A percentile compares a stretch with the other conserved stretches of the same genome.
Evolutionary conservation across 2,113 vertebrate species (phyloP).

Genomic region (Numenius arquata): DNA sequence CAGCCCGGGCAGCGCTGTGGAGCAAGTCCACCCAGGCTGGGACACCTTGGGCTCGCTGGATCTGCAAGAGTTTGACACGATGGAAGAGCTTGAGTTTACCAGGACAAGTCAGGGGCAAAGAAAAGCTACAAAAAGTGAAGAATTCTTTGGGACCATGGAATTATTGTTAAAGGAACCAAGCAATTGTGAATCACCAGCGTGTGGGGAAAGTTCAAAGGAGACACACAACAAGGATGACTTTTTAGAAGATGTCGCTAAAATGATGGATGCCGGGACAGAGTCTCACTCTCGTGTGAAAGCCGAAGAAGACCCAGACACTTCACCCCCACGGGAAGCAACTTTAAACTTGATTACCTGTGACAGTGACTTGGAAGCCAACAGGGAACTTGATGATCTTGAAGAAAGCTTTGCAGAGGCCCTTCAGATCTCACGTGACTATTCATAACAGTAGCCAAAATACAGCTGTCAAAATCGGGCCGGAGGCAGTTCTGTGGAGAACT

Average conservation of each 20-base stretch:
- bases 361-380: constrained; percentile 5
- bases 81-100: not conserved
- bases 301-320: not conserved
- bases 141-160: not conserved
- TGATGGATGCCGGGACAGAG: not conserved
- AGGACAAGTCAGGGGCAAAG: not conserved
- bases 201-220: not conserved
- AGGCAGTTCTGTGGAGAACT: not conserved
- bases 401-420: not conserved
- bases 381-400: constrained; percentile 24
- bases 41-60: not conserved
- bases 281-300: not conserved
- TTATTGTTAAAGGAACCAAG: not conserved
- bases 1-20: not conserved
- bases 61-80: not conserved
- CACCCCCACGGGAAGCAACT: not conserved
- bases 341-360: not conserved
- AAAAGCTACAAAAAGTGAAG: not conserved
- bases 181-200: not conserved
- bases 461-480: not conserved
- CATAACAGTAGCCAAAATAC: not conserved
- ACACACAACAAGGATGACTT: not conserved
- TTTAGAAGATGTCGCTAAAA: not conserved
- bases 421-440: not conserved
- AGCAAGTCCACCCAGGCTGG: not conserved